Conservation (phyloP, 2,888 invertebrate genomes). For the Zygaena filipendulae region DNA sequence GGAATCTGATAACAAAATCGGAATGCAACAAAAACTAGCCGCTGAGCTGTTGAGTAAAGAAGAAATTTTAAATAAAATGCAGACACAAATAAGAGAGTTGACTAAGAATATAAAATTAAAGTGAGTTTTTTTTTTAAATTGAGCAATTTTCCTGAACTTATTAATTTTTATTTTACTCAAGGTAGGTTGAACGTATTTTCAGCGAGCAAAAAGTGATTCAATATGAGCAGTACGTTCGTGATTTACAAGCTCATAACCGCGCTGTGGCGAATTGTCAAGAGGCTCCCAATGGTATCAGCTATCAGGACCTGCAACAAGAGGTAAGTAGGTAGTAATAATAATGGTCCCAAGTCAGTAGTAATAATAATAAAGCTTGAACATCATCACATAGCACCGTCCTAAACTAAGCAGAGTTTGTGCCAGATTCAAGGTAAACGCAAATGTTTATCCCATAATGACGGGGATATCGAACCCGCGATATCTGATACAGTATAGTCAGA, state of each 20-base stretch:
- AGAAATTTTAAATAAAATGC: constrained; percentile 52
- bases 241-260: constrained; percentile 39
- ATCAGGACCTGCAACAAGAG: constrained; percentile 51
- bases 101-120: constrained; percentile 51
- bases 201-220: constrained; percentile 59
- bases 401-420: no score
- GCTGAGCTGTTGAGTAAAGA: constrained; percentile 57
- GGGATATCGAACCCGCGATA: no score
- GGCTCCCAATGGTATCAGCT: constrained; percentile 31
- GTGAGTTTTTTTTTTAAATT: constrained; percentile 24
- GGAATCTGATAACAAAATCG: constrained; percentile 52
- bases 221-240: constrained; percentile 48
- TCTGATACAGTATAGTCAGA: no score
- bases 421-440: no score
- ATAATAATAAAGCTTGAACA: no score
- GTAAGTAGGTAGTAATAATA: constrained; percentile 19
- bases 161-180: constrained; percentile 1
- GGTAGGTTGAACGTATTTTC: constrained; percentile 19
- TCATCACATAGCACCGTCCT: no score
- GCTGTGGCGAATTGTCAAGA: constrained; percentile 33
- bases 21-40: constrained; percentile 57
- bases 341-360: no score
- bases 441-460: no score
- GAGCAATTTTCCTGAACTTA: no score
- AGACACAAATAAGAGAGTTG: constrained; percentile 47